Base-by-base conservation (phyloP, 2,797 vertebrate species). In the Girardinus metallicus region DNA sequence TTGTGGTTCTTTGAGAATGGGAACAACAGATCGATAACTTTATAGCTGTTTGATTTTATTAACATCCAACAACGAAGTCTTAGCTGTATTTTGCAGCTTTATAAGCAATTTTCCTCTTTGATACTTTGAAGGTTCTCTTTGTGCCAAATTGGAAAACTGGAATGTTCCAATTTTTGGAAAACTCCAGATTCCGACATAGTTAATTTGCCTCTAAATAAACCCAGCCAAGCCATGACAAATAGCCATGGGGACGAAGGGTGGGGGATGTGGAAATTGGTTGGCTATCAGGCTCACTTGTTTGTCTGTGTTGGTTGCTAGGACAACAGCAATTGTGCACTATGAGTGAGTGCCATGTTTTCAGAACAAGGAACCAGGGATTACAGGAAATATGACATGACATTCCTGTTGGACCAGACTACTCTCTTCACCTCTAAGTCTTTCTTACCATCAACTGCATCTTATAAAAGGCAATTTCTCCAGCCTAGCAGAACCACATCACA, bases 371-470 rank as follows among this genome's bases (percentile, higher is more conserved):
- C 85, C 83, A 93, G 91, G 95, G 95, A 96, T 96, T 96, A 96
- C 95, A 96, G 95, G 94, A 96, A 96, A 96, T 96, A 96, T 96
- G 95, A 96, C 95, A 95, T 95, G 95, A 94, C 94, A 95, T 95
- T 95, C 94, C 88, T 91, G 84, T 89, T 83, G 83, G 83, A 90
- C 87, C 64, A 86, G 88, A 90, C 87, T 77, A 51, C 83, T 84
- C 73, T 89, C 72, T 74, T 75, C 66, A 80, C 49, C 82, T 88
- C 68, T 80, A 80, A 43, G 46, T 80, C 74, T 39, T 78, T 51
- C 89, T 78, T 77, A 78, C 72, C 82, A 83, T 80, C 91, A 87
- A 79, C 89, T 87, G 81, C 74, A 84, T 72, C 85, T 78, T 90
- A 74, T 78, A 86, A 82, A 81, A 91, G 80, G 84, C 81, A 90